Evolutionary conservation across 1,140 invertebrate species (phyloP), one percentile per base, ranked within the genome.

Genomic region (Papilio machaon): DNA sequence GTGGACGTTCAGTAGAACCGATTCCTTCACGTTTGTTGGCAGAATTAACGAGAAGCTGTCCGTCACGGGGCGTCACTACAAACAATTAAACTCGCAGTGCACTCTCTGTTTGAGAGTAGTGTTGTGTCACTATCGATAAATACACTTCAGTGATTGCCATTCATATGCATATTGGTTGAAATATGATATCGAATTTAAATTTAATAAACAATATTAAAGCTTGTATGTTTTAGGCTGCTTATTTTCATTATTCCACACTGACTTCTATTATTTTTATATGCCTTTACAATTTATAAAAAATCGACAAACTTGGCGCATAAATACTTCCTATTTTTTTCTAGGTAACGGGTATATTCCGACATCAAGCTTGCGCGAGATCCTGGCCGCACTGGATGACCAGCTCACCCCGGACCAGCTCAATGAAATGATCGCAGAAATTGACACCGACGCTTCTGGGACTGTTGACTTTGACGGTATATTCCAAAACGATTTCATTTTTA

Each of bases 341-440:
- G 97, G 97, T 76, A 97, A 98, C 84, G 97, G 97, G 35, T 98
- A 97, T 91, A 98, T 98, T 85, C 97, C 97, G 10, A 97, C 97
- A 15, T 97, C 97, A 30, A 97, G 97, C 83, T 93, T 98, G 6
- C 95, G 97, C 43, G 97, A 98, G 91, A 98, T 98, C 84, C 93
- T 98, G 4, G 95, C 96, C 17, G 97, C 97, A 2, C 90, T 98
- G 47, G 97, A 98, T 84, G 97, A 98, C 89, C 97, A 97, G 90
- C 96, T 98, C 38, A 97, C 97, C 0, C 96, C 97, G 23, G 97
- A 97, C 90, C 97, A 98, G 90, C 95, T 98, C 84, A 97, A 98
- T 86, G 97, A 97, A 86, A 98, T 98, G 97, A 97, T 98, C 82
- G 96, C 96, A 17, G 97, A 98, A 95, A 98, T 98, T 70, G 97